Conservation (phyloP, 2,113 vertebrate species). For the Rhegmatorhina hoffmannsi region DNA sequence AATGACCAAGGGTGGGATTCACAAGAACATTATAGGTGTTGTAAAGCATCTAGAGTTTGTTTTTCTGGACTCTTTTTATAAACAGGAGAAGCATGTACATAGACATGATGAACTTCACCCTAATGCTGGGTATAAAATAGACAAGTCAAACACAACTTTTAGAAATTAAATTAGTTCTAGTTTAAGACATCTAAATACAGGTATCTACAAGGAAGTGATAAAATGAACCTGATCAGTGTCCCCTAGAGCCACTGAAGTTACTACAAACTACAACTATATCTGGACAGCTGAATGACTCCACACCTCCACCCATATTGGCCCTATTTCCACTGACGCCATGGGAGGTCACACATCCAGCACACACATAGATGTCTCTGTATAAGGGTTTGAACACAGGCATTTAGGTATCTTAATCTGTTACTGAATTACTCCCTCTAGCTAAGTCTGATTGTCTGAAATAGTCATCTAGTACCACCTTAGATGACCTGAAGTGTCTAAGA, state of each 20-base stretch:
- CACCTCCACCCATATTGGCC: background rate
- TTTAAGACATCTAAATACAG: background rate
- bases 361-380: background rate
- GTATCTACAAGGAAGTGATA: background rate
- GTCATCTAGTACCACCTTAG: background rate
- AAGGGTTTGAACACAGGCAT: background rate
- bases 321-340: background rate
- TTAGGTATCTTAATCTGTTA: background rate
- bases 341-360: background rate
- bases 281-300: background rate
- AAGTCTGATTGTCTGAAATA: background rate
- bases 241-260: background rate
- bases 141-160: background rate
- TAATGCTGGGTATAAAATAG: background rate
- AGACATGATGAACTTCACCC: background rate
- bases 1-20: background rate
- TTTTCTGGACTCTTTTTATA: background rate
- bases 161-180: background rate
- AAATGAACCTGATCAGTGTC: background rate
- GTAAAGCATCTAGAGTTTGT: background rate
- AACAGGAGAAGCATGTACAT: background rate
- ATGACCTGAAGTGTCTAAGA: background rate
- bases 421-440: background rate
- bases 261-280: background rate
- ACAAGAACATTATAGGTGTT: background rate